Evolutionary conservation across 1,140 invertebrate species (phyloP).

Genomic region (Octopus sinensis): DNA sequence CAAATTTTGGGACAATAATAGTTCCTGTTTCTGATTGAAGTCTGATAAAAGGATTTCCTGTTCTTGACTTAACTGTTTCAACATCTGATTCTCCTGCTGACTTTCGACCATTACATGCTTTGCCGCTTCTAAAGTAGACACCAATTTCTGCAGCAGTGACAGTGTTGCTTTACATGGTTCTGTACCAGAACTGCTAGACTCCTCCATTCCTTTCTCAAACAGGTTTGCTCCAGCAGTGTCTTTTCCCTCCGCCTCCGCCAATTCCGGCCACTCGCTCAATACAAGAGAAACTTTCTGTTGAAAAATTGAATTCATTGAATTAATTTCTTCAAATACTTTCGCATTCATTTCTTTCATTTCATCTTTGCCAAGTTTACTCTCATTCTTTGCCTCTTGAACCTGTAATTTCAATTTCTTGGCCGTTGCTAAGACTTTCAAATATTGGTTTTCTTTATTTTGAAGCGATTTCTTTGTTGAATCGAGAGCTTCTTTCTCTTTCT

Average conservation of each 20-base stretch:
- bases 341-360: constrained; percentile 19
- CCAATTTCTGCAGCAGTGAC: constrained; percentile 35
- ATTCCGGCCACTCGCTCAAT: not conserved
- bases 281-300: not conserved
- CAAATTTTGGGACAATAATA: not conserved
- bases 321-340: constrained; percentile 14
- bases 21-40: not conserved
- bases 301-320: not conserved
- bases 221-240: not conserved
- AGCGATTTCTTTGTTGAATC: constrained; percentile 18
- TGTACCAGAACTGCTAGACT: constrained; percentile 24
- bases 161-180: too few species aligned
- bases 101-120: constrained; percentile 14
- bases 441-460: constrained; percentile 41
- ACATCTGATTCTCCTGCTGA: constrained; percentile 23
- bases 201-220: constrained; percentile 26
- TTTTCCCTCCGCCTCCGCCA: not conserved
- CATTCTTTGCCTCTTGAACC: constrained; percentile 26
- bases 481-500: constrained; percentile 16
- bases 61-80: constrained; percentile 18
- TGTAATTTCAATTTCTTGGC: constrained; percentile 51
- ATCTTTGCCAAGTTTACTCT: constrained; percentile 20
- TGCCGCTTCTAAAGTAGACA: constrained; percentile 35
- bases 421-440: constrained; percentile 47
- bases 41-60: constrained; percentile 13